Base-by-base conservation (phyloP, 2,797 vertebrate genomes). In the Hyperoplus immaculatus region DNA sequence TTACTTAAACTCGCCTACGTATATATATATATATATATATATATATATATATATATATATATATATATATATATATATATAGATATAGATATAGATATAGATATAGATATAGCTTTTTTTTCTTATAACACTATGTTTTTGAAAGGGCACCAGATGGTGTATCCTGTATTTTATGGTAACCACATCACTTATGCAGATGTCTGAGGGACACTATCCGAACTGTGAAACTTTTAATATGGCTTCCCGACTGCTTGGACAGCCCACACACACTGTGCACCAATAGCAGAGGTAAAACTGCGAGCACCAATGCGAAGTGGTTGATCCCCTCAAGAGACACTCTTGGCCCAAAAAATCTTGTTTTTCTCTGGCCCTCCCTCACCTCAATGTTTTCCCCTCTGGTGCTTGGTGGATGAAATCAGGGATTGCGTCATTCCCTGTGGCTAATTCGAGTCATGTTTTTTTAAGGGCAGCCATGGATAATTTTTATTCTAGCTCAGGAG, bases 281-380 rank as follows among this genome's bases (percentile, higher is more conserved):
- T 67, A 66, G 54, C 36, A 67, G 71, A 84, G 56, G 63, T 70
- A 62, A 72, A 51, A 64, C 63, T 86, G 69, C 60, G 81, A 83
- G 71, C 39, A 49, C 15, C 42, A 43, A 29, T 8, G 21, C 1
- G 45, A 54, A 69, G 64, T 70, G 49, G 10, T 38, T 29, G 75
- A 73, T 71, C 60, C 64, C 29, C 63, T 77, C 47, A 41, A 8
- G 66, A 41, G 80, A 66, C 12, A 5, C 14, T 71, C 16, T 53
- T 80, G 87, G 71, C 67, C 21, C 6, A 56, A 47, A 45, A 67
- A 38, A 46, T 68, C 41, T 80, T 73, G 73, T 80, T 80, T 82
- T 39, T 78, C 53, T 81, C 58, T 82, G 18, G 47, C 21, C n/a
- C 46, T 36, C 43, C 65, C 58, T 50, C 53, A 62, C 53, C 15